Base-by-base conservation (phyloP, 2,113 vertebrate genomes). In the Mormyrus lacerda region DNA sequence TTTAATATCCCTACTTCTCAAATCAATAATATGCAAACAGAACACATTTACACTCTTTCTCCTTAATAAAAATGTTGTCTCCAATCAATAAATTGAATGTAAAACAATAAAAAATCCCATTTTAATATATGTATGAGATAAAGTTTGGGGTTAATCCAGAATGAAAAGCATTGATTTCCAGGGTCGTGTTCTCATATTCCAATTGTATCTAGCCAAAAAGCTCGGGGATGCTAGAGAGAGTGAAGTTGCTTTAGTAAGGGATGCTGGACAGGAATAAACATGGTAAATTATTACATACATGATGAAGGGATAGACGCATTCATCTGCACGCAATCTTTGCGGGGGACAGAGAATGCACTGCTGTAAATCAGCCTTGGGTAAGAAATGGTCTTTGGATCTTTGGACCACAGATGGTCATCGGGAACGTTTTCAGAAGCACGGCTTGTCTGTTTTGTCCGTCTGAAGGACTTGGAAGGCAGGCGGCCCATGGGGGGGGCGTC, bases 121-220 rank as follows among this genome's bases (percentile, higher is more conserved):
- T 51, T 86, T 84, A 84, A 84, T 51, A 53, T 55, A 87, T 53
- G 83, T 85, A 53, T 53, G 85, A 53, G n/a, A 87, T 53, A 39
- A 87, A 87, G 24, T 47, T 69, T 87, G 85, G 50, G 85, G 85
- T 53, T 87, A 87, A 87, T 55, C 47, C 27, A 5, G 27, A 53
- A 53, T 39, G 85, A 27, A 48, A 87, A 51, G 83, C 48, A 53
- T 53, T 55, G 85, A 53, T 87, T 53, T 53, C 17, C 44, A 21
- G 44, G 21, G 82, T 9, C 9, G 6, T 45, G 42, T 45, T 53
- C n/a, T 5, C 47, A 4, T 15, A n/a, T 53, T 53, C 15, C 27
- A 87, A 3, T 48, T n/a, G 39, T 50, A 35, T 31, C 10, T 47
- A 3, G 11, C 11, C 51, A n/a, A 47, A 53, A 86, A 51, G 11